These are phyloP conservation scores for Centropus bengalensis DNA, from an alignment of 2,113 vertebrate species.

Conservation along the genomic window DNA sequence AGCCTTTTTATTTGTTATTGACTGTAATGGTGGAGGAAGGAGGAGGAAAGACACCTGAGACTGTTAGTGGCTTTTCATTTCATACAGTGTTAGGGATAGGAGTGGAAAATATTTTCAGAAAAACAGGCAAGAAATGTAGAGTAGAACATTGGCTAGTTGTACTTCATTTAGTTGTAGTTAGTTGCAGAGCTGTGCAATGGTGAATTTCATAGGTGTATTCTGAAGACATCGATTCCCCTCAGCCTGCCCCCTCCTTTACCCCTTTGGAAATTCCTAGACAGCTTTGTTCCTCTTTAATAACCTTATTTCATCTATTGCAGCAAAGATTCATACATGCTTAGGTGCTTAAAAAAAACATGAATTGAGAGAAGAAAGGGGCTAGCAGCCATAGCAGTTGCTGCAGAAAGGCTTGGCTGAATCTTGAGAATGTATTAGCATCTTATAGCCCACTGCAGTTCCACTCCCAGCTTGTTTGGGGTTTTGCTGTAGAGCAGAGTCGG, in stretches of 20 bases:
- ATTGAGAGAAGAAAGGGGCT: neutral
- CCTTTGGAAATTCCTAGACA: neutral
- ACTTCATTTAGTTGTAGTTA: neutral
- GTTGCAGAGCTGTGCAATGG: neutral
- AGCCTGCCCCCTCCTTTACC: neutral
- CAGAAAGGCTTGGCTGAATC: neutral
- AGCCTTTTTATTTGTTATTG: neutral
- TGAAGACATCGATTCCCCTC: neutral
- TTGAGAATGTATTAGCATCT: neutral
- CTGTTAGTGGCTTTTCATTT: neutral
- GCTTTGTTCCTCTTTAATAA: constrained; percentile 6
- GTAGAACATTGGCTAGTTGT: neutral
- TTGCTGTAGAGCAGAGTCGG: neutral
- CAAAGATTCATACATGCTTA: neutral
- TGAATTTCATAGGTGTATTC: neutral
- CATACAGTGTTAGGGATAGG: neutral
- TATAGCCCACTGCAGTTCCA: neutral
- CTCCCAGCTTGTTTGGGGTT: neutral
- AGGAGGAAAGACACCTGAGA: neutral
- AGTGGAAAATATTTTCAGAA: neutral
- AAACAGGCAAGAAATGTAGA: neutral
- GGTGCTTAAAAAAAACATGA: neutral
- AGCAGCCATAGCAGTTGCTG: neutral
- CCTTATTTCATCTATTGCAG: neutral
- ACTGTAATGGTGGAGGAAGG: neutral